A percentile compares a stretch with the other conserved stretches of the same genome.
phyloP scores from a whole-genome alignment of 1,140 invertebrate species.

The Trissolcus basalis region DNA sequence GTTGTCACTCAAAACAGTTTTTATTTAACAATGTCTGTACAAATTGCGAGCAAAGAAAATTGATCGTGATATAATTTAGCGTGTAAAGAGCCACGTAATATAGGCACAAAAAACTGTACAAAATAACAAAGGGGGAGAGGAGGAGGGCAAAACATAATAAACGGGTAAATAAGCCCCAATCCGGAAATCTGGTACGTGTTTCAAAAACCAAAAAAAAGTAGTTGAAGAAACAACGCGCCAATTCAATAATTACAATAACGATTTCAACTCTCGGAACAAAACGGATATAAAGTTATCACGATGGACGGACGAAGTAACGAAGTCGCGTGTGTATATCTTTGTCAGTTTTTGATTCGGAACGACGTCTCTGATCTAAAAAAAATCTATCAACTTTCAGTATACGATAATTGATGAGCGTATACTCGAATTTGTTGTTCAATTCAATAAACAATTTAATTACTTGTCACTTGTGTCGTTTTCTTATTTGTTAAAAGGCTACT shows the following conservation, averaged over 20 bases:
- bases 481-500: conserved; percentile 64
- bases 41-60: background rate
- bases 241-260: background rate
- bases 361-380: conserved; percentile 1
- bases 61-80: background rate
- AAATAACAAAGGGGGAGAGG: conserved; percentile 1
- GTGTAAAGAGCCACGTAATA: background rate
- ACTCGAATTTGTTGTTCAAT: too few relatives aligned
- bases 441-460: conserved; percentile 6
- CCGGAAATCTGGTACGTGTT: background rate
- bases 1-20: background rate
- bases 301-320: conserved; percentile 28
- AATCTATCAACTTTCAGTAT: background rate
- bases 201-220: conserved; percentile 6
- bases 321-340: conserved; percentile 11
- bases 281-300: background rate
- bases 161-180: background rate
- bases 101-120: background rate
- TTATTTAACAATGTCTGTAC: conserved; percentile 1
- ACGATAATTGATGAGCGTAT: too few relatives aligned
- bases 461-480: conserved; percentile 21
- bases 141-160: background rate
- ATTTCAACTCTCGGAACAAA: conserved; percentile 2
- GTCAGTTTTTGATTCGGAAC: conserved; percentile 4
- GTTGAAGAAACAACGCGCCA: background rate